Percentiles rank a stretch among this genome's conserved stretches.
Evolutionary conservation across 2,888 invertebrate species (phyloP).

Genomic region (Molanna angustata): DNA sequence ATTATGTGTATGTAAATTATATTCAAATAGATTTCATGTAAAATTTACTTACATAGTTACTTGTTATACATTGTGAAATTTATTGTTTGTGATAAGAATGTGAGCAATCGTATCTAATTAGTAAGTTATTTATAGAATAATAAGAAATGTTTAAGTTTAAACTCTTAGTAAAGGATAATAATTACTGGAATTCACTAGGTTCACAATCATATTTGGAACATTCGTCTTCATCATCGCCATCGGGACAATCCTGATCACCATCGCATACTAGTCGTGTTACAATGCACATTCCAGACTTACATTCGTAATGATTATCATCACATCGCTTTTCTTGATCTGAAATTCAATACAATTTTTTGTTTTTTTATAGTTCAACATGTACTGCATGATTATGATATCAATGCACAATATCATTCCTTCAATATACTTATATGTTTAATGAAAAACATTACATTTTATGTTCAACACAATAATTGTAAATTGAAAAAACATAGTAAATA

Average conservation of each 20-base stretch:
- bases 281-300: conserved; percentile 52
- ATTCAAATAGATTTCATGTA: too few relatives aligned
- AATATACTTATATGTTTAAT: too few relatives aligned
- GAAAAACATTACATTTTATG: too few relatives aligned
- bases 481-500: too few relatives aligned
- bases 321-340: conserved; percentile 40
- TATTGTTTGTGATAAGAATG: too few relatives aligned
- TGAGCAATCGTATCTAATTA: neutral
- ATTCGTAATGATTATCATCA: conserved; percentile 47
- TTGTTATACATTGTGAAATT: too few relatives aligned
- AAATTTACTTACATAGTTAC: too few relatives aligned
- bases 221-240: conserved; percentile 48
- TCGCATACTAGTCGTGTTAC: conserved; percentile 52
- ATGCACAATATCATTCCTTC: too few relatives aligned
- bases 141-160: conserved; percentile 9
- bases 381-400: too few relatives aligned
- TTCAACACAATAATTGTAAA: too few relatives aligned
- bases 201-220: conserved; percentile 40
- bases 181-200: conserved; percentile 20
- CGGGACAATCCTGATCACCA: conserved; percentile 47
- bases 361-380: neutral
- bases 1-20: too few relatives aligned
- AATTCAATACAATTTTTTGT: neutral
- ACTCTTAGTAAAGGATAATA: conserved; percentile 3
- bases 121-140: conserved; percentile 1